Base-by-base conservation (phyloP, 2,888 invertebrate species). In the Erebia palarica region DNA sequence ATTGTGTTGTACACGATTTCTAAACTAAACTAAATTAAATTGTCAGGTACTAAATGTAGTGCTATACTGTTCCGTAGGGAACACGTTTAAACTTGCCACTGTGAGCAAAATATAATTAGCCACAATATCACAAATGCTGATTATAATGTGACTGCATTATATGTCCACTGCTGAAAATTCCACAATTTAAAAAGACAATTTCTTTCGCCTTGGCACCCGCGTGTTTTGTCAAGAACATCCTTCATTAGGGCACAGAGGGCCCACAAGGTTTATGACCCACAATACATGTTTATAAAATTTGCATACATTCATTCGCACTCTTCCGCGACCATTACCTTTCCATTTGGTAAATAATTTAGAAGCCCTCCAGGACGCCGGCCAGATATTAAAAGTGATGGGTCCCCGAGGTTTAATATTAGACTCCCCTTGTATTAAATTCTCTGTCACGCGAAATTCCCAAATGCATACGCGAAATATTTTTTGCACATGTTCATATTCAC, bases 351-450 rank as follows among this genome's bases (percentile, higher is more conserved):
- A 93, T 93, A 93, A 93, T 93, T 92, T 93, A 92, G 89, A 84
- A 86, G 88, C 87, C 92, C 93, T 88, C 88, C 85, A 93, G 92
- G 92, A 90, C 88, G 82, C 80, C 87, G 87, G 88, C 89, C 90
- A 92, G 88, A 92, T 93, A 93, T 93, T 93, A 93, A 93, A 93
- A 93, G 91, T 92, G 92, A 93, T 93, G 92, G 90, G 87, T 93
- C 93, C 92, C 92, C 82, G 81, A 91, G 92, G 92, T 90, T 92
- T 92, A 92, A 92, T 93, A 92, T 92, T 90, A 89, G 90, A 91
- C 91, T 88, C 92, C 93, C 93, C 92, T 89, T 88, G 91, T 90
- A 92, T 93, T 92, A 92, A 92, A 93, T 92, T 92, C 90, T 91
- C 87, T 91, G 92, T 91, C 92, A 91, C 91, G 91, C 88, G 89